Evolutionary conservation across 2,797 vertebrate genomes (phyloP).

Genomic region (Acanthopagrus latus): DNA sequence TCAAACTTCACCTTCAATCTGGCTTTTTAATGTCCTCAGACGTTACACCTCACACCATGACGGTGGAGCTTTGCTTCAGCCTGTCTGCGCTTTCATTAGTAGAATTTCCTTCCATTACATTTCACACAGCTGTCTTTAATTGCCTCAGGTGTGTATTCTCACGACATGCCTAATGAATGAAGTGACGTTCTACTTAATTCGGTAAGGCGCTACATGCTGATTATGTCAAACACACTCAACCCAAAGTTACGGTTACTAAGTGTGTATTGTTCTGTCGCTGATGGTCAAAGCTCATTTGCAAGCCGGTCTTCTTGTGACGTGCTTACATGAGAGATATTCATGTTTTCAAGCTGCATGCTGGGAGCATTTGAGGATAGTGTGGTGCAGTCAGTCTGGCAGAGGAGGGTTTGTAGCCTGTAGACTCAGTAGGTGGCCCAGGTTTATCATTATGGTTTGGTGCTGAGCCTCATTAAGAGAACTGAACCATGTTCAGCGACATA

Average conservation of each 20-base stretch:
- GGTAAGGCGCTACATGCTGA: neutral
- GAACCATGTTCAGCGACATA: neutral
- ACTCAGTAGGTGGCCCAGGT: neutral
- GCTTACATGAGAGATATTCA: neutral
- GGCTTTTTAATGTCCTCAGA: neutral
- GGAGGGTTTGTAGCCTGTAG: neutral
- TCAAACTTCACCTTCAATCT: conserved; percentile 2
- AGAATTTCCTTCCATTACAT: no score
- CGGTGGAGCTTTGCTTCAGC: neutral
- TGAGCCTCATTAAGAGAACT: neutral
- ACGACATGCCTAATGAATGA: neutral
- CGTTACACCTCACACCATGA: neutral
- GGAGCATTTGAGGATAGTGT: neutral
- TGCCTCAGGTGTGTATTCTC: no score
- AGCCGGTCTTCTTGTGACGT: neutral
- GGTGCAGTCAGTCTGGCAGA: neutral
- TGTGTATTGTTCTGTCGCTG: no score
- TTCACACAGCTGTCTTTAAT: no score
- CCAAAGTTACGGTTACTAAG: no score
- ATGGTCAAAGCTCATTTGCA: no score
- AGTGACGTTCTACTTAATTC: neutral
- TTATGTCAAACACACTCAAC: no score
- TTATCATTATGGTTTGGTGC: neutral
- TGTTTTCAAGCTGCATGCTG: neutral
- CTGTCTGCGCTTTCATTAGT: neutral